Conservation (phyloP, 2,113 vertebrate genomes). For the Grammomys dolichurus region DNA sequence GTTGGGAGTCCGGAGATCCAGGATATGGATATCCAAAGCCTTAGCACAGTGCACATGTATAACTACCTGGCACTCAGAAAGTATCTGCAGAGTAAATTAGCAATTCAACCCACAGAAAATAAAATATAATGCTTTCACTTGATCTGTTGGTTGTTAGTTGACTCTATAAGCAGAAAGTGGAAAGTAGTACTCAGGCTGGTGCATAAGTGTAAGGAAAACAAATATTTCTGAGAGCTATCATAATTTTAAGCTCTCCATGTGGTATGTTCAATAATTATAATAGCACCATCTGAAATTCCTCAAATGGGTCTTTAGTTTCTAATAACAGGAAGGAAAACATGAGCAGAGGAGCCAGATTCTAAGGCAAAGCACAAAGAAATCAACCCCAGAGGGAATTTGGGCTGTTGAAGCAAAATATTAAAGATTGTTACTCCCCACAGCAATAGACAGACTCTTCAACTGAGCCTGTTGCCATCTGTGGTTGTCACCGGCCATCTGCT, state of each 20-base stretch:
- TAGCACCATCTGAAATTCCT: constrained; percentile 37
- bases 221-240: neutral
- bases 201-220: neutral
- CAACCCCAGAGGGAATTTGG: constrained; percentile 42
- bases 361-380: constrained; percentile 60
- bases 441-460: constrained; percentile 52
- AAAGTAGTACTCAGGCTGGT: neutral
- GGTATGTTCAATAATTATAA: constrained; percentile 5
- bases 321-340: constrained; percentile 60
- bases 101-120: neutral
- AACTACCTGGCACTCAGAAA: neutral
- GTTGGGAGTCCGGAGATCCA: neutral
- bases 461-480: constrained; percentile 42
- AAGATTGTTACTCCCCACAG: constrained; percentile 40
- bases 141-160: neutral
- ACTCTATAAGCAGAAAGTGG: neutral
- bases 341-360: constrained; percentile 42
- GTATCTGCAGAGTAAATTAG: neutral
- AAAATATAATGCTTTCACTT: neutral
- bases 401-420: constrained; percentile 68
- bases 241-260: constrained; percentile 16
- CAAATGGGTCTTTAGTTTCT: constrained; percentile 19
- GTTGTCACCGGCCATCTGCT: constrained; percentile 70
- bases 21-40: neutral
- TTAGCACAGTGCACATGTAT: neutral